Evolutionary conservation across 2,113 vertebrate species (phyloP).

Genomic region (Anguilla japonica): DNA sequence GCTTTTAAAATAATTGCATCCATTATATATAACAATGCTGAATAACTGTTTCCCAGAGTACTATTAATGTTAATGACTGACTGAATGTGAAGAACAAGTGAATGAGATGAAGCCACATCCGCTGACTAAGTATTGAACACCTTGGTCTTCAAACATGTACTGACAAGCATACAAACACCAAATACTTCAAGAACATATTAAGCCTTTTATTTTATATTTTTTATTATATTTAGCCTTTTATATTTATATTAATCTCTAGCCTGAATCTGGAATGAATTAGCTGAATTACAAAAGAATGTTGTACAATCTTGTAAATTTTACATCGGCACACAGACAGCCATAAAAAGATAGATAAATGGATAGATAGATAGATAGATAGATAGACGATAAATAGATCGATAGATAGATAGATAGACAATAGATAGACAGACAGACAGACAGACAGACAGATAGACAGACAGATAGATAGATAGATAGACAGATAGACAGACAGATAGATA

Average conservation of each 20-base stretch:
- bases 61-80: not conserved
- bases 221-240: not conserved
- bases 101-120: not conserved
- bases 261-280: not conserved
- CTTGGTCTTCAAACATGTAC: not conserved
- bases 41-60: too few relatives aligned
- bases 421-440: too few relatives aligned
- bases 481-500: too few relatives aligned
- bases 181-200: not conserved
- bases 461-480: too few relatives aligned
- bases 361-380: too few relatives aligned
- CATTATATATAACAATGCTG: not conserved
- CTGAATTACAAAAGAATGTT: constrained; percentile 8
- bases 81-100: not conserved
- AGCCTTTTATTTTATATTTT: not conserved
- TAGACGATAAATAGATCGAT: too few relatives aligned
- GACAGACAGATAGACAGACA: too few relatives aligned
- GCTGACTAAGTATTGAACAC: not conserved
- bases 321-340: not conserved
- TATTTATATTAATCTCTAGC: not conserved
- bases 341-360: too few relatives aligned
- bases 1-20: not conserved
- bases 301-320: not conserved
- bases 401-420: too few relatives aligned
- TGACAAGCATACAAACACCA: not conserved